Base-by-base conservation (phyloP, 2,797 vertebrate species). In the Carduelis carduelis region DNA sequence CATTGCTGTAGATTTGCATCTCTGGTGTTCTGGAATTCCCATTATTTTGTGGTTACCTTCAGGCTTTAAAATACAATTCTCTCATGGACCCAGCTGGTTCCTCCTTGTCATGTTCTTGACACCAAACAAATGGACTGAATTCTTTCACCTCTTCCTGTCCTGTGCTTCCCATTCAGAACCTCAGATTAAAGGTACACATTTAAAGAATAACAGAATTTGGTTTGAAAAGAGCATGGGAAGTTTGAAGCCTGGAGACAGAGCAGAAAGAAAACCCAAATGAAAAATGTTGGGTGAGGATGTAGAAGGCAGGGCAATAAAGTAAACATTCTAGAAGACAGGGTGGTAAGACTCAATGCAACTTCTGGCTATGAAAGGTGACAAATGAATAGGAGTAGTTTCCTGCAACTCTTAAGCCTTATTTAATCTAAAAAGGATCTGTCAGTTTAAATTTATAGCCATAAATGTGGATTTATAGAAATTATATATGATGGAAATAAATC, bases 401-500 rank as follows among this genome's bases (percentile, higher is more conserved):
- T 75, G 55, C 43, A 87, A 82, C n/a, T 87, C 70, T 57, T 64
- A 39, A 81, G 55, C 23, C 39, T 87, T 92, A 69, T 69, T 93
- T 89, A 83, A 84, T 79, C 86, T 90, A 75, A 24, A 65, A 69
- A 90, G 26, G 16, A 50, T 87, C 57, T 90, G 61, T 79, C 74
- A 35, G 35, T 50, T 76, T 7, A 59, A 87, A 95, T 89, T 89
- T 92, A 92, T 68, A 47, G 47, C 65, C 30, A 91, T 83, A 95
- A 95, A 79, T 37, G 27, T 71, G 50, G 17, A 93, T 90, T 85
- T 90, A 55, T 71, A 87, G 46, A 89, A 92, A 92, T 92, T 74
- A 87, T 16, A 70, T n/a, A 52, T 87, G 44, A 77, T 46, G 34
- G n/a, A 79, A 94, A 82, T 93, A 93, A 95, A 94, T 92, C 28